phyloP scores from a whole-genome alignment of 1,140 invertebrate species.

The Drosophila orosa region DNA sequence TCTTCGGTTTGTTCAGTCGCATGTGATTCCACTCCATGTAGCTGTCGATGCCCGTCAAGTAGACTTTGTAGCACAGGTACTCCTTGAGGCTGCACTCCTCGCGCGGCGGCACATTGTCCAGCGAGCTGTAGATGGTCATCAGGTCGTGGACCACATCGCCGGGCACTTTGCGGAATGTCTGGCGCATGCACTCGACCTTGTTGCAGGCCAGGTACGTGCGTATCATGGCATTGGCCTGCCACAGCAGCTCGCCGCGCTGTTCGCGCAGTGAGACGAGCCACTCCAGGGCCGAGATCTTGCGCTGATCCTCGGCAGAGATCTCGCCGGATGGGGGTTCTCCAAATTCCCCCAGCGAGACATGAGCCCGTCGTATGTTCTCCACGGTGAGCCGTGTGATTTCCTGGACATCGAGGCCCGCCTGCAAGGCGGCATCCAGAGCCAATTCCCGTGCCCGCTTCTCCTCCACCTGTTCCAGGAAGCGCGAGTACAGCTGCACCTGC shows the following conservation, averaged over 20 bases:
- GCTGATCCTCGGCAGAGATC: conserved; percentile 65
- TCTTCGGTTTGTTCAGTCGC: conserved; percentile 91
- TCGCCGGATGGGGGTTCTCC: conserved; percentile 48
- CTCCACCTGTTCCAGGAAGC: conserved; percentile 89
- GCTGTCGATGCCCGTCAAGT: conserved; percentile 92
- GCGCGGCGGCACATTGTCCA: conserved; percentile 85
- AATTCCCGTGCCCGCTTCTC: conserved; percentile 84
- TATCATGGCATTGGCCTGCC: conserved; percentile 95
- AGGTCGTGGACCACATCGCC: conserved; percentile 88
- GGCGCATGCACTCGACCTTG: conserved; percentile 89
- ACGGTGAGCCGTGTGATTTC: conserved; percentile 93
- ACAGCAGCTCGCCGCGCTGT: conserved; percentile 92
- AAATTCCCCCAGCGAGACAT: conserved; percentile 84
- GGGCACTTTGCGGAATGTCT: conserved; percentile 89
- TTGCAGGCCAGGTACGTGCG: conserved; percentile 90
- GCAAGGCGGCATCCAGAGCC: conserved; percentile 88
- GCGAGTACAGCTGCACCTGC: conserved; percentile 92
- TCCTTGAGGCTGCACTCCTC: conserved; percentile 88
- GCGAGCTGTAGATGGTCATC: conserved; percentile 85
- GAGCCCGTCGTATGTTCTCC: conserved; percentile 86
- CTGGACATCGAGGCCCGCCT: conserved; percentile 92
- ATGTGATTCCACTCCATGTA: conserved; percentile 95
- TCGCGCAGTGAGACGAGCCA: conserved; percentile 93
- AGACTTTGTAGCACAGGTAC: conserved; percentile 91
- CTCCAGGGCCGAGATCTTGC: conserved; percentile 93